These are phyloP conservation scores for Caenorhabditis latens DNA, from an alignment of 1,140 invertebrate species.

Conservation along the genomic window DNA sequence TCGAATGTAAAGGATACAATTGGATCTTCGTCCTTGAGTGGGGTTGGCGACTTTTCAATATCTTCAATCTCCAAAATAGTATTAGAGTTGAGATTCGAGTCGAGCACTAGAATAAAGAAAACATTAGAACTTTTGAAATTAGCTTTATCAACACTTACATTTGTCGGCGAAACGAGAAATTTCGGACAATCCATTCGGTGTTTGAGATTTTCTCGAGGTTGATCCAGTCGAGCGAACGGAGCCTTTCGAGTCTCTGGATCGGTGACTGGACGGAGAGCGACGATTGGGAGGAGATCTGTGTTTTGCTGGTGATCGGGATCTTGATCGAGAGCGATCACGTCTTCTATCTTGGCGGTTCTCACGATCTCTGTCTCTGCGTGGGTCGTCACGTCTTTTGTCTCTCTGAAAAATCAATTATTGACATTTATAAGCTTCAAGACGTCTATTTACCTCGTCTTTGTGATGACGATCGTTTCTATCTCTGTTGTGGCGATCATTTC, in stretches of 20 bases:
- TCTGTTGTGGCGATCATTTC: neutral
- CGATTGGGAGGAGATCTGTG: neutral
- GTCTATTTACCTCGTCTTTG: no score
- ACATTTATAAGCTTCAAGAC: no score
- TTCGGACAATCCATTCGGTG: no score
- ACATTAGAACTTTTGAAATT: no score
- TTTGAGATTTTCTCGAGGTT: no score
- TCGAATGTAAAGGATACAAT: neutral
- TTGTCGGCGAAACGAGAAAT: no score
- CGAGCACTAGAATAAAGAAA: neutral
- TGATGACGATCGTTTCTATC: no score
- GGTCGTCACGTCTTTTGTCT: no score
- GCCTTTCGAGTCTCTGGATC: neutral
- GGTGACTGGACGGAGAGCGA: no score
- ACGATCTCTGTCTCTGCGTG: neutral
- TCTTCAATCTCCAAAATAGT: neutral
- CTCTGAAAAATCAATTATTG: no score
- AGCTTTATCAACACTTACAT: no score
- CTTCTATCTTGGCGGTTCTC: neutral
- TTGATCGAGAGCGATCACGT: neutral
- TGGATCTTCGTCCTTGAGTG: neutral
- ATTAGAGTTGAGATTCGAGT: neutral
- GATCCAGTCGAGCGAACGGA: no score
- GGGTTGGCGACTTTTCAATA: conserved; percentile 1
- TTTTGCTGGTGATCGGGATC: neutral